Conservation (phyloP, 2,888 invertebrate genomes). For the Stenoptilia bipunctidactyla region DNA sequence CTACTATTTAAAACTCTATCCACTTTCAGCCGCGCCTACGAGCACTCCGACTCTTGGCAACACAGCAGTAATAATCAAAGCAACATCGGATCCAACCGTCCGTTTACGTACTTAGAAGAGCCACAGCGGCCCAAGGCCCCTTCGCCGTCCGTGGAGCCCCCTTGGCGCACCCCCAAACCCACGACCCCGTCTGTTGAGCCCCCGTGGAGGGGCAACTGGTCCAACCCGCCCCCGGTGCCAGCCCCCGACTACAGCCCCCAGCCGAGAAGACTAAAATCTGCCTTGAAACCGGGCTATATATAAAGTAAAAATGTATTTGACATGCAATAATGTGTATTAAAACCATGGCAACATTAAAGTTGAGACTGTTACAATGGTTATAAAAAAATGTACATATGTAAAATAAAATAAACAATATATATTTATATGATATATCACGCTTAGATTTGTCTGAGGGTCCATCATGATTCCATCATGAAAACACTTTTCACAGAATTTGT, state of each 20-base stretch:
- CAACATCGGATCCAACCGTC: slow-evolving; percentile 16
- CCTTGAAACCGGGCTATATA: slow-evolving; percentile 38
- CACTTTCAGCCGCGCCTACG: slow-evolving; percentile 21
- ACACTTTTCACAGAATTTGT: no score
- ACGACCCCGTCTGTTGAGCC: slow-evolving; percentile 11
- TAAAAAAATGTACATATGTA: no score
- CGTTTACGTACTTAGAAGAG: slow-evolving; percentile 47
- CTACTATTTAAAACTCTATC: no score
- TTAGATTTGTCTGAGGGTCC: no score
- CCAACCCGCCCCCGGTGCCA: slow-evolving; percentile 29
- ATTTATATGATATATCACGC: no score
- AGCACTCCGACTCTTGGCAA: slow-evolving; percentile 44
- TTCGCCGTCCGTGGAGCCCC: slow-evolving; percentile 18
- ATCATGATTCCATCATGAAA: no score
- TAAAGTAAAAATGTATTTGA: slow-evolving; percentile 29
- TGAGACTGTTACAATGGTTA: no score
- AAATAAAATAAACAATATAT: no score
- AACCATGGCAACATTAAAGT: no score
- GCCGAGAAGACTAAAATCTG: slow-evolving; percentile 44
- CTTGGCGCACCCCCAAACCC: slow-evolving; percentile 3
- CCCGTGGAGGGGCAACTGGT: slow-evolving; percentile 22
- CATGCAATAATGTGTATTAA: no score
- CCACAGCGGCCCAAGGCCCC: slow-evolving; percentile 23
- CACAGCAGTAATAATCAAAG: slow-evolving; percentile 13
- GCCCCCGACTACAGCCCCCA: slow-evolving; percentile 50